Evolutionary conservation across 2,888 invertebrate genomes (phyloP), one percentile per base, ranked within the genome.

Genomic region (Endotricha flammealis): DNA sequence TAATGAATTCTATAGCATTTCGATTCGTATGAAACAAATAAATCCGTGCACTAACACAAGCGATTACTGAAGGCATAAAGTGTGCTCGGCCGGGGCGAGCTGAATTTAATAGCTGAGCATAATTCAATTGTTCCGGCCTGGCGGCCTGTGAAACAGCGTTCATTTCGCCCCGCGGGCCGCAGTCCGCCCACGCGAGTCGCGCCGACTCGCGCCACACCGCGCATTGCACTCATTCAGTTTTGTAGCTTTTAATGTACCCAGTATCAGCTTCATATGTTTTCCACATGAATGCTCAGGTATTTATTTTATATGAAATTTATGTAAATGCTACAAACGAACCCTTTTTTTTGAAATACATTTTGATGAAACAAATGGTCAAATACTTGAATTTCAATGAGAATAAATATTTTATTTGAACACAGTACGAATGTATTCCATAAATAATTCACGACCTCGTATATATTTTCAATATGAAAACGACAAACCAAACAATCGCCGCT

Each of bases 81-180:
- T 58, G 57, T 50, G 46, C 57, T 48, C 50, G 51, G 42, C 34
- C 51, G 58, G 55, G 50, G 44, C 55, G 53, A 45, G 50, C 49
- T 53, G 68, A 59, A 66, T 69, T 73, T 75, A 78, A 79, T 78
- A 75, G 71, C 70, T 65, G 70, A 56, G 60, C 53, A 74, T 80
- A 77, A 81, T 79, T 74, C 74, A 77, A 81, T 81, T 74, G 79
- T 76, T 73, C 71, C 69, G 54, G 67, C 50, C 59, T 66, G 70
- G 38, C 68, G 74, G 68, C 64, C 68, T 68, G 69, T 65, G 72
- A 71, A 75, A 76, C 72, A 71, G 64, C 68, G 62, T 70, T 71
- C 70, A 64, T 72, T 71, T 66, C 60, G 63, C 55, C 39, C 44
- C 46, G 49, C 53, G 52, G 46, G 59, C 57, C 57, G 51, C 49